Evolutionary conservation across 2,797 vertebrate genomes (phyloP).

Genomic region (Xenopus petersii): DNA sequence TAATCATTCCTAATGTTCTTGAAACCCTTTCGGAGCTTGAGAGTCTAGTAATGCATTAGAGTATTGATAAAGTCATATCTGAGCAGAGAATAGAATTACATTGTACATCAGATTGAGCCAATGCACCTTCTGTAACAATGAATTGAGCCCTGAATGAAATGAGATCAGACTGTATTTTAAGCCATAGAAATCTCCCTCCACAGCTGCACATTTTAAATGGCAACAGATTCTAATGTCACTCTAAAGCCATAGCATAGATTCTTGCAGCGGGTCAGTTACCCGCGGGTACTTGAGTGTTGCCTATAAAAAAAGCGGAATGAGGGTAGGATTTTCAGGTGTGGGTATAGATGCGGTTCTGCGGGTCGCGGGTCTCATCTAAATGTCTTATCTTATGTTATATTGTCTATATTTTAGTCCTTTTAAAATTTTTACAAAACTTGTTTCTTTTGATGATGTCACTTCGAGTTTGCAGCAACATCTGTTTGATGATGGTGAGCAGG

Average conservation of each 20-base stretch:
- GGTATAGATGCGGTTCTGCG: too few relatives aligned
- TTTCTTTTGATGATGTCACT: too few relatives aligned
- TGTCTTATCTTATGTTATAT: too few relatives aligned
- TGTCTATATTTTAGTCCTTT: too few relatives aligned
- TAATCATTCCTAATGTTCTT: slow-evolving; percentile 40
- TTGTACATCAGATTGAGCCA: background rate
- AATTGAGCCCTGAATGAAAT: background rate
- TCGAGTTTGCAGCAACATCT: too few relatives aligned
- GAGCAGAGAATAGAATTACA: background rate
- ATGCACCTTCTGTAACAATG: background rate
- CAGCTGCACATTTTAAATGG: background rate
- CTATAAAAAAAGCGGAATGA: too few relatives aligned
- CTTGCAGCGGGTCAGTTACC: background rate
- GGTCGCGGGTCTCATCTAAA: too few relatives aligned
- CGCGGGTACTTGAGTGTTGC: too few relatives aligned
- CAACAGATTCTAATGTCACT: background rate
- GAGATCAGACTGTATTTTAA: background rate
- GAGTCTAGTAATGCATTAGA: slow-evolving; percentile 1
- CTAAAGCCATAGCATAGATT: background rate
- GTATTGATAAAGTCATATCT: slow-evolving; percentile 26
- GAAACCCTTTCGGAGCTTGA: slow-evolving; percentile 3
- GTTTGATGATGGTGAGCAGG: too few relatives aligned
- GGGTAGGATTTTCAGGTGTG: too few relatives aligned
- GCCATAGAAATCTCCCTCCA: background rate
- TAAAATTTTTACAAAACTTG: too few relatives aligned